Conservation (phyloP, 2,113 vertebrate genomes). For the Limanda limanda region DNA sequence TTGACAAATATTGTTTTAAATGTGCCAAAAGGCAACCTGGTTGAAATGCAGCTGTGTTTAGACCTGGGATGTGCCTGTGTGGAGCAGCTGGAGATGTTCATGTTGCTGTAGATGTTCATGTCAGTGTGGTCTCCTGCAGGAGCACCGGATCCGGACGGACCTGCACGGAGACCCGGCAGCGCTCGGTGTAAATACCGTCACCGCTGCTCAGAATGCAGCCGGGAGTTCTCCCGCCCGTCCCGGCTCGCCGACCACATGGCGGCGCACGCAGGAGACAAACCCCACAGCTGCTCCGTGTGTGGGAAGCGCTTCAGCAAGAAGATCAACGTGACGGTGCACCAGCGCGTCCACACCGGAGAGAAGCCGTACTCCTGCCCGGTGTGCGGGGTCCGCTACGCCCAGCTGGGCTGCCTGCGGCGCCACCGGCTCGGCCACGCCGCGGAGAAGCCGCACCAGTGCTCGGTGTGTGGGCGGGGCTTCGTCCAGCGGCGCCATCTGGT, state of each 20-base stretch:
- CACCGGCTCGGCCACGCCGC: slow-evolving; percentile 57
- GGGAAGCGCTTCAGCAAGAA: slow-evolving; percentile 64
- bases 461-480: slow-evolving; percentile 56
- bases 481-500: slow-evolving; percentile 53
- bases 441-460: slow-evolving; percentile 45
- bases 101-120: not conserved
- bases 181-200: slow-evolving; percentile 16
- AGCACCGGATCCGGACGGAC: not conserved
- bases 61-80: too few relatives aligned
- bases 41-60: too few relatives aligned
- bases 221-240: slow-evolving; percentile 50
- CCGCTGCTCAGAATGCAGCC: slow-evolving; percentile 36
- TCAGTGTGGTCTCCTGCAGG: not conserved
- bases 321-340: slow-evolving; percentile 52
- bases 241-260: slow-evolving; percentile 60
- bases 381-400: slow-evolving; percentile 60
- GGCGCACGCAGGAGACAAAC: slow-evolving; percentile 51
- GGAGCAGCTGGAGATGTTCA: not conserved
- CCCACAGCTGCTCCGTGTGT: slow-evolving; percentile 57
- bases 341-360: slow-evolving; percentile 66
- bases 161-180: rapidly evolving
- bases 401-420: slow-evolving; percentile 59
- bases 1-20: too few relatives aligned
- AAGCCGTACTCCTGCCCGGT: slow-evolving; percentile 65
- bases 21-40: too few relatives aligned